Evolutionary conservation across 2,888 invertebrate genomes (phyloP), one percentile per base, ranked within the genome.

Genomic region (Caenorhabditis afra): DNA sequence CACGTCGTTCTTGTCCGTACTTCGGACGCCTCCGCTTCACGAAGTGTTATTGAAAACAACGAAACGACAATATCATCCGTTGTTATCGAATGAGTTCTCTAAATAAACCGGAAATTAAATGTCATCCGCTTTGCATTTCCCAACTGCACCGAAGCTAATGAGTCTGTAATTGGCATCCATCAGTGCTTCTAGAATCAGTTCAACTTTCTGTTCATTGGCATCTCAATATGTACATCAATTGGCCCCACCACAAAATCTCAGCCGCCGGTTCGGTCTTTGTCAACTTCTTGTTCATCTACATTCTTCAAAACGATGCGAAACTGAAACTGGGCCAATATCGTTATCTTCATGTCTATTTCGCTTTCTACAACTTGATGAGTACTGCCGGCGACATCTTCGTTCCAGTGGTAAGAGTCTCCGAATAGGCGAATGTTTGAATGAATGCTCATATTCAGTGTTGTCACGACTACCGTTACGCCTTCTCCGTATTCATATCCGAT

Each of bases 301-400:
- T 35, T 3, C 14, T 52, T 16, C 35, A 35, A 4, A 16, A 35
- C n/a, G 52, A 52, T 29, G n/a, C 5, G 3, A 52, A 52, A 20
- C n/a, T 52, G 22, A 52, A 52, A 35, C 10, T 52, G 29, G 52
- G 52, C n/a, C 5, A 35, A 14, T 52, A 52, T 20, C 52, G 52
- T 3, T 29, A n/a, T 14, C 52, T 52, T 3, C 20, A 29, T 3
- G 1, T 29, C 8, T 22, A 14, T 29, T 52, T 29, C n/a, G 29
- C 52, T 2, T 3, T 35, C 12, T 29, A 29, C 35, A 52, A 52
- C 29, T n/a, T 52, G 12, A n/a, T 16, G 29, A 35, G n/a, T 29
- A 35, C 52, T n/a, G n/a, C 8, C 16, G 35, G n/a, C 14, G 52
- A 52, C 35, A 16, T 22, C 3, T 8, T 52, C 10, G n/a, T 52